Conservation (phyloP, 1,140 invertebrate genomes). For the Antheraea pernyi region DNA sequence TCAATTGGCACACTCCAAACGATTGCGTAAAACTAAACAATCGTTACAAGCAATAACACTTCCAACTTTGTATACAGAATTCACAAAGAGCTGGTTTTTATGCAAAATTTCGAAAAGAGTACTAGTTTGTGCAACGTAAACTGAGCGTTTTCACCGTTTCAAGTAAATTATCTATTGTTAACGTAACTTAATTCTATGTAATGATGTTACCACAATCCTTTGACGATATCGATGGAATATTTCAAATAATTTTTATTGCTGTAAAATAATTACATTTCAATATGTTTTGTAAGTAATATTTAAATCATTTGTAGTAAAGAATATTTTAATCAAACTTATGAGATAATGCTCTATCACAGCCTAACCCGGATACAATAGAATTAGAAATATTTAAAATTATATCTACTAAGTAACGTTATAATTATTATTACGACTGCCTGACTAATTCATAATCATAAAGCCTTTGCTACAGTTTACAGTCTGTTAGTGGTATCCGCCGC, state of each 20-base stretch:
- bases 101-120: conserved; percentile 3
- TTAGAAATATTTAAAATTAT: too few species aligned
- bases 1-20: conserved; percentile 45
- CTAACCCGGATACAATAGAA: too few species aligned
- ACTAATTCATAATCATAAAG: too few species aligned
- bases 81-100: not conserved
- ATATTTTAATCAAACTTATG: too few species aligned
- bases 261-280: not conserved
- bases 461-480: too few species aligned
- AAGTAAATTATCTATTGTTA: not conserved
- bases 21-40: conserved; percentile 35
- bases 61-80: not conserved
- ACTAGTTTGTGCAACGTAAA: not conserved
- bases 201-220: not conserved
- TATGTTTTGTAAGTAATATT: not conserved
- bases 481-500: too few species aligned
- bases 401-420: too few species aligned
- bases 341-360: too few species aligned
- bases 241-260: not conserved
- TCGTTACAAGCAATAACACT: conserved; percentile 2
- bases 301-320: too few species aligned
- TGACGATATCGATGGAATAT: not conserved
- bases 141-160: not conserved
- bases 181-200: not conserved
- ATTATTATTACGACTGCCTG: too few species aligned